A percentile compares a stretch with the other conserved stretches of the same genome.
These are phyloP conservation scores for Eulemur rubriventer DNA, from an alignment of 2,797 vertebrate species.

Conservation along the genomic window DNA sequence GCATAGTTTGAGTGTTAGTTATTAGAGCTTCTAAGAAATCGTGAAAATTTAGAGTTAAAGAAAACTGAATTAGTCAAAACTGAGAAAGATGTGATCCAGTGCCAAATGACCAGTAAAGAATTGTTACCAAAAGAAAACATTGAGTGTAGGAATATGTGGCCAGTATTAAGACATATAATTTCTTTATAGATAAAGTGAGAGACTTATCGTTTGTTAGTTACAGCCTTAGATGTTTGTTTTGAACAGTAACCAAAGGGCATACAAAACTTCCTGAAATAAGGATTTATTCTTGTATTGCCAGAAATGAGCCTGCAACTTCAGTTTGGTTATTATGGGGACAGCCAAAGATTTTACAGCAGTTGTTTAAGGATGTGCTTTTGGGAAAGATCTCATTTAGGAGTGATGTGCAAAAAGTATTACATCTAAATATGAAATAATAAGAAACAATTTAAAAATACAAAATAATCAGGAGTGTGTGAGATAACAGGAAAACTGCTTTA, in stretches of 20 bases:
- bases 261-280: not conserved
- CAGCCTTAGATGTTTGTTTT: constrained; percentile 50
- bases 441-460: not conserved
- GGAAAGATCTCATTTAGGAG: not conserved
- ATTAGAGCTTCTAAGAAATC: constrained; percentile 41
- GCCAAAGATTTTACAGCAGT: not conserved
- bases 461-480: not conserved
- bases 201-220: not conserved
- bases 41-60: constrained; percentile 16
- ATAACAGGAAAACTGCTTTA: not conserved
- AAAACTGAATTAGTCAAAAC: constrained; percentile 11
- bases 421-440: constrained; percentile 27
- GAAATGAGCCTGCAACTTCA: not conserved
- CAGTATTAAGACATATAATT: not conserved
- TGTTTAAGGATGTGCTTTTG: not conserved
- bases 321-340: not conserved
- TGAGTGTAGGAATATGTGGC: not conserved
- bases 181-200: constrained; percentile 51
- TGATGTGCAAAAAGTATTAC: not conserved
- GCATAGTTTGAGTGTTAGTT: not conserved
- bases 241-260: not conserved
- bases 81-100: constrained; percentile 1
- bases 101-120: not conserved
- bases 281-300: not conserved
- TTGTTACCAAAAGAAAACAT: not conserved